A percentile compares a stretch with the other conserved stretches of the same genome.
Evolutionary conservation across 2,888 invertebrate genomes (phyloP).

Genomic region (Troides aeacus): DNA sequence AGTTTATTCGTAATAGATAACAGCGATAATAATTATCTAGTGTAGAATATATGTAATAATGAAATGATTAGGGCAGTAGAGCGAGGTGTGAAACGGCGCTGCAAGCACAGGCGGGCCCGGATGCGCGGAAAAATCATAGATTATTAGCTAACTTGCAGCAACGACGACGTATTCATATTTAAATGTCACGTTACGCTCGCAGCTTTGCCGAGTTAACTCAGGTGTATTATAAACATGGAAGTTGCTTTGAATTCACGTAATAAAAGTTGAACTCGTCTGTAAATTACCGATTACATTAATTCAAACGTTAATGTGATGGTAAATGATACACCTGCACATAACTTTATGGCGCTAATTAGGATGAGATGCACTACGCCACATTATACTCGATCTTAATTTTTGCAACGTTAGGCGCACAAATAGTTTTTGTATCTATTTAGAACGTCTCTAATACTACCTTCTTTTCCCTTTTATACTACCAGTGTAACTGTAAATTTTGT

Average conservation of each 20-base stretch:
- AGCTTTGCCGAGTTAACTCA: constrained; percentile 52
- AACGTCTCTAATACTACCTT: too few relatives aligned
- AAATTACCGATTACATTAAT: background rate
- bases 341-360: too few relatives aligned
- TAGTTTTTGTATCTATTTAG: too few relatives aligned
- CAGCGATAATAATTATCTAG: constrained; percentile 13
- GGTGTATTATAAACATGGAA: constrained; percentile 42
- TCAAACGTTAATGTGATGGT: too few relatives aligned
- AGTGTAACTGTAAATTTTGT: too few relatives aligned
- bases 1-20: background rate
- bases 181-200: constrained; percentile 65
- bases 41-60: constrained; percentile 34
- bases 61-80: constrained; percentile 39
- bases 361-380: too few relatives aligned
- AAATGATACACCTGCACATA: too few relatives aligned
- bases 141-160: constrained; percentile 63
- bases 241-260: constrained; percentile 21
- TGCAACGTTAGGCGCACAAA: too few relatives aligned
- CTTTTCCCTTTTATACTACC: too few relatives aligned
- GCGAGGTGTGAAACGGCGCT: constrained; percentile 34
- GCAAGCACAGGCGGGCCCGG: constrained; percentile 46
- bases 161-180: constrained; percentile 74
- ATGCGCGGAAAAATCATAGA: constrained; percentile 74
- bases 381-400: too few relatives aligned
- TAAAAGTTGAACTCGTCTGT: background rate